Evolutionary conservation across 2,888 invertebrate genomes (phyloP), one percentile per base, ranked within the genome.

Genomic region (Drosophila longiperda): DNA sequence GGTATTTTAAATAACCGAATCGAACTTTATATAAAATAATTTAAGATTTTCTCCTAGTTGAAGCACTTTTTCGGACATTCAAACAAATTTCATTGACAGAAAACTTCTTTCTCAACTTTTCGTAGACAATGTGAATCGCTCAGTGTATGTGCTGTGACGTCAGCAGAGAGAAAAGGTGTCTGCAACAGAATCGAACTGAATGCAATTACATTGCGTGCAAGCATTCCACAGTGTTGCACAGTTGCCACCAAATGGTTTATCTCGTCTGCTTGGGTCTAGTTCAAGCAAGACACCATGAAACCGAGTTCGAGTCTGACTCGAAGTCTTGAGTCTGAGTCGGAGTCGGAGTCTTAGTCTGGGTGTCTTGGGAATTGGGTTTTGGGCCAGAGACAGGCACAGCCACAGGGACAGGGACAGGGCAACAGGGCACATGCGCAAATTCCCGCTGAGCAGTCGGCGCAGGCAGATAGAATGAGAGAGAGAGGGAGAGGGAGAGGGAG

Each of bases 161-260:
- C 70, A 72, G 53, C 42, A n/a, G 38, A 53, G 52, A 54, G 50
- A 54, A 42, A 61, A 67, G 67, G 67, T 79, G 80, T 78, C 72
- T 62, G 42, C 48, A 15, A 50, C 34, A 59, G 75, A 68, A 52
- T 55, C 70, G 38, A 60, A 68, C 49, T 45, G 48, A 58, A 33
- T 64, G 63, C 79, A 89, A 80, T 82, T 85, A 74, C 81, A 82
- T 89, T 90, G 89, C 87, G 82, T 80, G 88, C 86, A 78, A 64
- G 55, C 63, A 82, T 80, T 48, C 60, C 26, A 50, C 45, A 45
- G 23, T 23, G 23, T 23, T 45, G 23, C 45, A 45, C 26, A 64
- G 75, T 63, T 57, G 59, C 54, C 65, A 55, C 67, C 64, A 58
- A 76, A 59, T 61, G 78, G 65, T 78, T 45, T 78, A 79, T 79